These are phyloP conservation scores for Chrysina gloriosa DNA, from an alignment of 2,888 invertebrate genomes.

Conservation along the genomic window DNA sequence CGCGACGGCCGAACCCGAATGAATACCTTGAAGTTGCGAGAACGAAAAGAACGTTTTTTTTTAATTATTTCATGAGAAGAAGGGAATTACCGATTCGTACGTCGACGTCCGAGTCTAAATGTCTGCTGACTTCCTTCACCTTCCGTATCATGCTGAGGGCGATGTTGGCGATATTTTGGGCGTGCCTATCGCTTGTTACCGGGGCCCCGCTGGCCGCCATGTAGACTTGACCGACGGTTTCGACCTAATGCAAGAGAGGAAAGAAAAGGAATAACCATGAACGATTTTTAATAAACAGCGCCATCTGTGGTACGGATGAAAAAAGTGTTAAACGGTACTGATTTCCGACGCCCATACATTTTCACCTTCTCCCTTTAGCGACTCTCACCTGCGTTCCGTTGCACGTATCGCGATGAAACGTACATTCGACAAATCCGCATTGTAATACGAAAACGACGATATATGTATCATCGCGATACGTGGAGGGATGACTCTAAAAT, in stretches of 20 bases:
- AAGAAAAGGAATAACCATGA: too few species aligned
- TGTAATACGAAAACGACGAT: too few species aligned
- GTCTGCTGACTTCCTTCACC: slow-evolving; percentile 73
- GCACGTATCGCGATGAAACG: background rate
- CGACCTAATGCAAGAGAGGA: slow-evolving; percentile 73
- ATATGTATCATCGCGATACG: too few species aligned
- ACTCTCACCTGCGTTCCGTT: background rate
- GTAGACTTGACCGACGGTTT: slow-evolving; percentile 90
- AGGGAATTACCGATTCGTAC: slow-evolving; percentile 73
- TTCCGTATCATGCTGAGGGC: slow-evolving; percentile 80
- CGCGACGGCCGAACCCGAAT: slow-evolving; percentile 89
- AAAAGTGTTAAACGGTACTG: too few species aligned
- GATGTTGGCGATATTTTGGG: slow-evolving; percentile 81
- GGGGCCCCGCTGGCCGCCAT: slow-evolving; percentile 94
- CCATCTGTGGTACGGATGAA: too few species aligned
- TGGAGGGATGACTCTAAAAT: too few species aligned
- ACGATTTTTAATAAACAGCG: too few species aligned
- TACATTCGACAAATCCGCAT: background rate
- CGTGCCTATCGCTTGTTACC: slow-evolving; percentile 80
- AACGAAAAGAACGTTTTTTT: background rate
- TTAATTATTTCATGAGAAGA: background rate
- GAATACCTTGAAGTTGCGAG: background rate
- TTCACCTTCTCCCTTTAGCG: too few species aligned
- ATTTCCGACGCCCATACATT: too few species aligned
- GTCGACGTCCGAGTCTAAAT: slow-evolving; percentile 70